These are phyloP conservation scores for Hypocryptadius cinnamomeus DNA, from an alignment of 2,113 vertebrate genomes.

Conservation along the genomic window DNA sequence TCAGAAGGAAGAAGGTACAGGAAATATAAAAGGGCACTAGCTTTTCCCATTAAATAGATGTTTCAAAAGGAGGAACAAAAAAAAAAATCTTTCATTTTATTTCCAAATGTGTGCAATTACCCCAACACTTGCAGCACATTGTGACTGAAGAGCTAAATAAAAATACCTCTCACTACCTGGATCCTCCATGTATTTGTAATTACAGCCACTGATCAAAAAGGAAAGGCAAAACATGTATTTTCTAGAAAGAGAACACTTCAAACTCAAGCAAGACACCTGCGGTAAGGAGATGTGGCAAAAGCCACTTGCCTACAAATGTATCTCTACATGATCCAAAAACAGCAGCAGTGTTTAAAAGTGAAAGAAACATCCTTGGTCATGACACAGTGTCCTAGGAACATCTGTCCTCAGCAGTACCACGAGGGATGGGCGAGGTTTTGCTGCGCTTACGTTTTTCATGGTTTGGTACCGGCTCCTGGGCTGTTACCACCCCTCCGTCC, in stretches of 20 bases:
- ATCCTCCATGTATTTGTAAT: background rate
- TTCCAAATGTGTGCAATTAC: background rate
- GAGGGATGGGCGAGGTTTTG: background rate
- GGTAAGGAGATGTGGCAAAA: background rate
- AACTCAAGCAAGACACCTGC: constrained; percentile 1
- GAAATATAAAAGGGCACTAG: background rate
- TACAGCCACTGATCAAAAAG: background rate
- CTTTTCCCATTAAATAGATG: background rate
- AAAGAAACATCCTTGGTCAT: background rate
- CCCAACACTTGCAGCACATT: background rate
- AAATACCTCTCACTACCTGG: background rate
- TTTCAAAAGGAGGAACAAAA: background rate
- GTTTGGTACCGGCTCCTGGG: background rate
- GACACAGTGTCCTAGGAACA: background rate
- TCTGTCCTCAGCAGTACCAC: background rate
- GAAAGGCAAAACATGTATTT: constrained; percentile 12
- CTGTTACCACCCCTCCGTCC: background rate
- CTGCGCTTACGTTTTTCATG: background rate
- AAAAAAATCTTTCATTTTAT: background rate
- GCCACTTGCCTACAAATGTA: background rate
- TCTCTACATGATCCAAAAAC: background rate
- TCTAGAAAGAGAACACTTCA: constrained; percentile 21
- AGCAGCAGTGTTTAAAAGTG: constrained; percentile 16
- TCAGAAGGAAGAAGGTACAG: background rate
- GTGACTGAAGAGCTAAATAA: background rate